Evolutionary conservation across 1,140 invertebrate species (phyloP), one percentile per base, ranked within the genome.

Genomic region (Penaeus chinensis): DNA sequence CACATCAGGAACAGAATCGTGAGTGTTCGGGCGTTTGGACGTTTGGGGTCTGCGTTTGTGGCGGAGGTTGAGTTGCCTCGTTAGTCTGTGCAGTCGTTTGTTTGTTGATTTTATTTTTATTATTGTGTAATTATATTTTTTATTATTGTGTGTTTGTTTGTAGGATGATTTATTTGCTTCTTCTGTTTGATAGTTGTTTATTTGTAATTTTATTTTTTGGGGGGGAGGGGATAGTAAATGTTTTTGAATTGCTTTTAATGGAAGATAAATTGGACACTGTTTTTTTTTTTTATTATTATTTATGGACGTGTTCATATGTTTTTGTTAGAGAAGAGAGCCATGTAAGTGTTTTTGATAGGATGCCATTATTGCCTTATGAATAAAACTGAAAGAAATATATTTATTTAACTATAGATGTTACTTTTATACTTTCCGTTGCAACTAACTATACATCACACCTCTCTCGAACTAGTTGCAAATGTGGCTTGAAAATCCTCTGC

Each of bases 401-500:
- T 32, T 32, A 74, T 89, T 65, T 83, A 92, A 16, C 24, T 82
- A 19, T 65, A 24, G 27, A 10, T 2, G 7, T 3, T 10, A 16
- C 60, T 66, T 3, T 69, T 69, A 19, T 24, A 85, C 47, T 65
- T 32, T 61, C 7, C 61, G 8, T 16, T 77, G 27, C 76, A 3
- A 85, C 32, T 62, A 22, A 37, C 18, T 62, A 19, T 0, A 27
- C 8, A 61, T 65, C 4, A 54, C 54, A 20, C n/a, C 11, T 60
- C 62, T 24, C 24, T 24, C 27, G 5, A 60, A 74, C 27, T 20
- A 96, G 93, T 93, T 99, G n/a, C 97, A 99, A 93, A 94, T 99
- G 91, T 99, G 98, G 98, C 93, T 99, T 78, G 97, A 99, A 91
- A 98, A 99, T 94, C 97, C 98, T 0, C 98, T 98, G 91, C 94